These are phyloP conservation scores for Drosophila erecta DNA, from an alignment of 1,140 invertebrate species.

Conservation along the genomic window DNA sequence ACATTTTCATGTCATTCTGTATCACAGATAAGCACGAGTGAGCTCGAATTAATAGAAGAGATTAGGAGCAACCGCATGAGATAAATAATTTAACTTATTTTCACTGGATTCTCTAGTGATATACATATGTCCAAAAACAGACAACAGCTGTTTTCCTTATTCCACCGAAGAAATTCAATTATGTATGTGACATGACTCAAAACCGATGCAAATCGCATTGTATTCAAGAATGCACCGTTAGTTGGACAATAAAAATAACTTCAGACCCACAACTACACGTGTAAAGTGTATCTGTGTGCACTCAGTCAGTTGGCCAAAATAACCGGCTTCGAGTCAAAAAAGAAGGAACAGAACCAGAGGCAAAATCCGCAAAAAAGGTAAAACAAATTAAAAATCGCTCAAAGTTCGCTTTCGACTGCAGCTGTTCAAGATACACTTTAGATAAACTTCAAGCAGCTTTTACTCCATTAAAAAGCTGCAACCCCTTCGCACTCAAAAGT, in stretches of 20 bases:
- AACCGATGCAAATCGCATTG: constrained; percentile 16
- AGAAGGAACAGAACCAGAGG: constrained; percentile 5
- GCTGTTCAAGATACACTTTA: constrained; percentile 32
- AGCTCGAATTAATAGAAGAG: constrained; percentile 8
- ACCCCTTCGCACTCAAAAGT: constrained; percentile 31
- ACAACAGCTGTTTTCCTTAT: constrained; percentile 37
- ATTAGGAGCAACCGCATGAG: background rate
- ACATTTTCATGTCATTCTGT: background rate
- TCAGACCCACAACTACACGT: constrained; percentile 1
- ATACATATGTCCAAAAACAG: constrained; percentile 8
- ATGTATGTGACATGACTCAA: constrained; percentile 43
- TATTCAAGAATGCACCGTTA: constrained; percentile 66
- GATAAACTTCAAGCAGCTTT: constrained; percentile 59
- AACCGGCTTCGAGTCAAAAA: constrained; percentile 40
- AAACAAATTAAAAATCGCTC: constrained; percentile 30
- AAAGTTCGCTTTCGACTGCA: constrained; percentile 34
- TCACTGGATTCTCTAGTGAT: background rate
- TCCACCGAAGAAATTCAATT: background rate
- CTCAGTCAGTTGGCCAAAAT: constrained; percentile 40
- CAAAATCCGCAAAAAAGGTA: constrained; percentile 25
- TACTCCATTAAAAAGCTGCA: constrained; percentile 50
- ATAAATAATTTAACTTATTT: constrained; percentile 4
- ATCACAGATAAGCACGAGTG: background rate
- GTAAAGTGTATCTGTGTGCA: constrained; percentile 6
- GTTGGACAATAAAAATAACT: constrained; percentile 28